Conservation (phyloP, 2,888 invertebrate species). For the Torymus auratus region DNA sequence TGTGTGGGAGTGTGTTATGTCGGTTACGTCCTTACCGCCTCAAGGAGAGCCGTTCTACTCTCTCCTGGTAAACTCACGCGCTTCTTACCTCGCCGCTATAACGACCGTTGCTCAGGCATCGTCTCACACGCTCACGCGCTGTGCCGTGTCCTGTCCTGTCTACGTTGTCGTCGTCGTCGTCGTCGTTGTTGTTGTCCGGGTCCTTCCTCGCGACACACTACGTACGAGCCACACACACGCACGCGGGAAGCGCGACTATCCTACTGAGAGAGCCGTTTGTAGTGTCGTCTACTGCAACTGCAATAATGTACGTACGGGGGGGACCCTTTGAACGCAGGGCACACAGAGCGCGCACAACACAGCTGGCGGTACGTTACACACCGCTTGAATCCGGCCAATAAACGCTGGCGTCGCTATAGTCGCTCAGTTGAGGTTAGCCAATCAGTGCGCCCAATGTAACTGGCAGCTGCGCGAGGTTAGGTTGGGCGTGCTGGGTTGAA, state of each 20-base stretch:
- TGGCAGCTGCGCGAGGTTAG: conserved; percentile 8
- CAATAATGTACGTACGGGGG: no score
- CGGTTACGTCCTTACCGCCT: conserved; percentile 1
- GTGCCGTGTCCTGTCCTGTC: no score
- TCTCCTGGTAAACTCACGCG: not conserved
- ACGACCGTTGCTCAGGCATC: no score
- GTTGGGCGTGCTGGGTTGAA: not conserved
- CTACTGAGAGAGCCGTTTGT: conserved; percentile 20
- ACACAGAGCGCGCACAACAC: conserved; percentile 14
- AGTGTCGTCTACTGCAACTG: not conserved
- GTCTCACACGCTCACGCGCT: no score
- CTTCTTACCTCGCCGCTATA: not conserved
- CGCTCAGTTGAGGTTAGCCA: not conserved
- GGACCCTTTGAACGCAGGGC: no score
- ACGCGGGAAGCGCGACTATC: conserved; percentile 26
- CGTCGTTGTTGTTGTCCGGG: not conserved
- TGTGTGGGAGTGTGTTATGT: no score
- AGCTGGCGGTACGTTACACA: conserved; percentile 56
- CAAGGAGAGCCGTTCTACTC: conserved; percentile 18
- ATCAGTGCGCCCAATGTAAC: no score
- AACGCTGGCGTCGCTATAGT: conserved; percentile 13
- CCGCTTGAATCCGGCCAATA: conserved; percentile 52
- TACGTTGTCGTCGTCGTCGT: not conserved
- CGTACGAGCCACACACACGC: no score
- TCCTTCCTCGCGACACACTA: no score